Percentiles rank a stretch among this genome's conserved stretches.
Evolutionary conservation across 1,140 invertebrate genomes (phyloP).

Genomic region (Batillaria attramentaria): DNA sequence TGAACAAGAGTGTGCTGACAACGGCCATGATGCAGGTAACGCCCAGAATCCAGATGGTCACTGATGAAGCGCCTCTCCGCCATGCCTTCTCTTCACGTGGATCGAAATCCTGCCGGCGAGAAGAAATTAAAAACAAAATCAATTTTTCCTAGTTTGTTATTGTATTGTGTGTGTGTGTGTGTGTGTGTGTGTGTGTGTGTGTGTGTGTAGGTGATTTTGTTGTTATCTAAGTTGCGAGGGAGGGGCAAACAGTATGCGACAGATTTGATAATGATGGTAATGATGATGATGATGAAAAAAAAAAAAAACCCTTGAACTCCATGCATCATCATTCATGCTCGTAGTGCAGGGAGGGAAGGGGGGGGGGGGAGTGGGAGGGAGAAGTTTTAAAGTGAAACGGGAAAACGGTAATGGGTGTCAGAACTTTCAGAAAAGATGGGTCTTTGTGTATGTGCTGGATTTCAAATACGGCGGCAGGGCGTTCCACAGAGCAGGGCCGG

Average conservation of each 20-base stretch:
- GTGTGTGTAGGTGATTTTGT: background rate
- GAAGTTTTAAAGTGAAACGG: too few relatives aligned
- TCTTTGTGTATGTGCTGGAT: too few relatives aligned
- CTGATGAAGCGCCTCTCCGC: background rate
- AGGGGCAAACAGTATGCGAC: background rate
- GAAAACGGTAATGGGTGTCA: too few relatives aligned
- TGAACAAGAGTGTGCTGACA: background rate
- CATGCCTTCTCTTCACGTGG: background rate
- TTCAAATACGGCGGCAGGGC: too few relatives aligned
- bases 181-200: background rate
- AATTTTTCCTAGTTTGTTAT: background rate
- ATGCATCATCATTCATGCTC: too few relatives aligned
- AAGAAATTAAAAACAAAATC: background rate
- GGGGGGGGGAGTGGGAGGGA: too few relatives aligned
- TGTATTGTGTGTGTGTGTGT: slow-evolving; percentile 12
- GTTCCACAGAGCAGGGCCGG: too few relatives aligned
- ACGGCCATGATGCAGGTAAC: background rate
- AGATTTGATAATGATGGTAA: background rate
- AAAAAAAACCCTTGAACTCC: too few relatives aligned
- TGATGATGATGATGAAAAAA: background rate
- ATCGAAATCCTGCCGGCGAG: slow-evolving; percentile 10
- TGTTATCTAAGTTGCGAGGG: too few relatives aligned
- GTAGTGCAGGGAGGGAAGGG: too few relatives aligned
- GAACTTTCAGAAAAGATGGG: too few relatives aligned
- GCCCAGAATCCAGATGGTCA: background rate